Evolutionary conservation across 2,888 invertebrate genomes (phyloP).

Genomic region (Temnothorax rugatulus): DNA sequence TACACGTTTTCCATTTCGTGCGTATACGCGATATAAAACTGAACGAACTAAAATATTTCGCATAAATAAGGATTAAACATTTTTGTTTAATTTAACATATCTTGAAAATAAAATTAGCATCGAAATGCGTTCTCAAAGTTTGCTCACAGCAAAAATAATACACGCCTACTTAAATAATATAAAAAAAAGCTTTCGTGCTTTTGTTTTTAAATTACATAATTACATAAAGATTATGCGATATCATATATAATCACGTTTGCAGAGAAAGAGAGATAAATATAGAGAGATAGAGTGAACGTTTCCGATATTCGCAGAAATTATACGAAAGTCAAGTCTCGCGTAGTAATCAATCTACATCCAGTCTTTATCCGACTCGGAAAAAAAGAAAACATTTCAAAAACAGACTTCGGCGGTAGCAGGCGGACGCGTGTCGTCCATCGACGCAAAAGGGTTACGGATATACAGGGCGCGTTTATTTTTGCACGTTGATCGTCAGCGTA

Average conservation of each 20-base stretch:
- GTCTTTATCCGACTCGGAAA: not conserved
- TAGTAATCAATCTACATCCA: not conserved
- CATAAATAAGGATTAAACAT: slow-evolving; percentile 5
- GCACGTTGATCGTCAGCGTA: slow-evolving; percentile 67
- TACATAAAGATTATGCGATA: not conserved
- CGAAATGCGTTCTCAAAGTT: not conserved
- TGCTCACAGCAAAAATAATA: not conserved
- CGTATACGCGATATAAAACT: not conserved
- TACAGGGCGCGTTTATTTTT: slow-evolving; percentile 63
- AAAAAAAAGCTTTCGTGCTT: not conserved
- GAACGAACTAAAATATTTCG: not conserved
- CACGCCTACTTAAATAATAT: not conserved
- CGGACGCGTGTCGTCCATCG: slow-evolving; percentile 37
- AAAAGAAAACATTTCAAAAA: not conserved
- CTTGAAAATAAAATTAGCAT: not conserved
- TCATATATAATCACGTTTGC: not conserved
- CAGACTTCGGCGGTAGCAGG: slow-evolving; percentile 13
- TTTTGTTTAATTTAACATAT: slow-evolving; percentile 1
- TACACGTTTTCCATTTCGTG: not conserved
- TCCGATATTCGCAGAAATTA: not conserved
- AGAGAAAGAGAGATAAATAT: not conserved
- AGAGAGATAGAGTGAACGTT: not conserved
- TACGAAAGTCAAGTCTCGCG: not conserved
- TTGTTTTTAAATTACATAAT: not conserved
- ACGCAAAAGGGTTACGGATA: slow-evolving; percentile 28